Percentiles rank a stretch among this genome's conserved stretches.
phyloP scores from a whole-genome alignment of 2,113 vertebrate genomes.

The Oophaga pumilio region DNA sequence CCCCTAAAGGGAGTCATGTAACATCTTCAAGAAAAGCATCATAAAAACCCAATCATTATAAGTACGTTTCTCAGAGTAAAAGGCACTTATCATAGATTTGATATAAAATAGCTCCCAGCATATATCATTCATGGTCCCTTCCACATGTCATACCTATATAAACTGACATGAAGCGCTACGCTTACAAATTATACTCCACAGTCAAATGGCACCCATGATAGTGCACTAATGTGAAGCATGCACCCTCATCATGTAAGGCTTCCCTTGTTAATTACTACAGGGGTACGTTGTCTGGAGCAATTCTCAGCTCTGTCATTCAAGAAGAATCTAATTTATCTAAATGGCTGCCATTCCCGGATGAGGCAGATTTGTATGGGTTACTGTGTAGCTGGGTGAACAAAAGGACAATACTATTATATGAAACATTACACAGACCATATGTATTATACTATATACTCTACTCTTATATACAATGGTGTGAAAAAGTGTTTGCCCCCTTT shows the following conservation, averaged over 20 bases:
- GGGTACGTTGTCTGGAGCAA: constrained; percentile 36
- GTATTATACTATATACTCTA: too few species aligned
- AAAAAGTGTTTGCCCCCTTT: too few species aligned
- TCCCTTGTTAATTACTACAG: constrained; percentile 12
- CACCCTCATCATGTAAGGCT: constrained; percentile 2
- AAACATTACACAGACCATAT: neutral
- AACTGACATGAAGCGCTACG: neutral
- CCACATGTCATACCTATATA: neutral
- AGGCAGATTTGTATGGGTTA: neutral
- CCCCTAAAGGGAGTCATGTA: constrained; percentile 74
- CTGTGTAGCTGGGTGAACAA: neutral
- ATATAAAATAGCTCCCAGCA: constrained; percentile 42
- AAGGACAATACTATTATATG: neutral
- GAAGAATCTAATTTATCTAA: constrained; percentile 62
- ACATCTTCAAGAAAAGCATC: constrained; percentile 67
- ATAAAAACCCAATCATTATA: constrained; percentile 70
- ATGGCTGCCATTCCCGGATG: constrained; percentile 51
- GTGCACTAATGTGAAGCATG: neutral
- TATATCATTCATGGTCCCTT: constrained; percentile 18
- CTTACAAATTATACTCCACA: neutral
- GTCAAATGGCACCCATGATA: neutral
- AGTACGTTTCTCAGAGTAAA: constrained; percentile 61
- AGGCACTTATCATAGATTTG: constrained; percentile 61
- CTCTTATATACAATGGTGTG: too few species aligned
- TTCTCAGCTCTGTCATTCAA: constrained; percentile 43